Percentiles rank a stretch among this genome's conserved stretches.
Evolutionary conservation across 2,797 vertebrate species (phyloP).

Genomic region (Lutjanus campechanus): DNA sequence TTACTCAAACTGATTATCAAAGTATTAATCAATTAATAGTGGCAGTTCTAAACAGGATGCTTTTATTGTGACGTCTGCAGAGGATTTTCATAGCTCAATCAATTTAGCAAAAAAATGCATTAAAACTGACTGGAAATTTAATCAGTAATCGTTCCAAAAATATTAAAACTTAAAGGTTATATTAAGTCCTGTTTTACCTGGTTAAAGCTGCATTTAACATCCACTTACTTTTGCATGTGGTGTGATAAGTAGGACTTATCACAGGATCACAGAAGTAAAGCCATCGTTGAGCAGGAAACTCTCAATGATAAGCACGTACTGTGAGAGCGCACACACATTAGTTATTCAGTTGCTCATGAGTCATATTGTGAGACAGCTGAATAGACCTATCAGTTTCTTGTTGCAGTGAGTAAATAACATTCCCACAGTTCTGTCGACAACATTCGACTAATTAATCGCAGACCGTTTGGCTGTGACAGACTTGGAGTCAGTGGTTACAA

Average conservation of each 20-base stretch:
- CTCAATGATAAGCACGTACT: conserved; percentile 39
- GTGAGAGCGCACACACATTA: conserved; percentile 22
- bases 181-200: background rate
- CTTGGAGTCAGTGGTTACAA: conserved; percentile 8
- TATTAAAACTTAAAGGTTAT: background rate
- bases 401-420: conserved; percentile 38
- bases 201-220: background rate
- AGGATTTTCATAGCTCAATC: background rate
- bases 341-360: conserved; percentile 27
- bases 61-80: background rate
- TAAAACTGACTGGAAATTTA: background rate
- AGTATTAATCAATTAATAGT: too few species aligned
- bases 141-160: background rate
- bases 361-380: conserved; percentile 38
- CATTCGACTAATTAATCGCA: conserved; percentile 15
- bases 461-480: conserved; percentile 31
- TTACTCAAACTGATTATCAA: too few species aligned
- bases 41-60: background rate
- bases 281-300: conserved; percentile 36
- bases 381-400: conserved; percentile 26
- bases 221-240: background rate
- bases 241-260: conserved; percentile 18
- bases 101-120: conserved; percentile 9
- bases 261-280: conserved; percentile 31
- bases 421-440: conserved; percentile 46